Evolutionary conservation across 2,888 invertebrate genomes (phyloP), one percentile per base, ranked within the genome.

Genomic region (Spodoptera exigua): DNA sequence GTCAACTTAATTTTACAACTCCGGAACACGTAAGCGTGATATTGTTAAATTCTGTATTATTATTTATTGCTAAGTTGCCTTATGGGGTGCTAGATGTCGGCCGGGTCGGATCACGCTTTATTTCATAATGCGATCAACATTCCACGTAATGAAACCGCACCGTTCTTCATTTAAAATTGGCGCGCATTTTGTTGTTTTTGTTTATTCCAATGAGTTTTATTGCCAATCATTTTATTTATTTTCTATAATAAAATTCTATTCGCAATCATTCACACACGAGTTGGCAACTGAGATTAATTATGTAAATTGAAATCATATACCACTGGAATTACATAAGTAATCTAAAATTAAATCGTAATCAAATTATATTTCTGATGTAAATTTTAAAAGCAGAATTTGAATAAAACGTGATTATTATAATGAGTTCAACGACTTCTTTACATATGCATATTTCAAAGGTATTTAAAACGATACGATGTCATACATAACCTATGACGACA

Each of bases 1-100:
- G 82, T 84, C 80, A 83, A 84, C 82, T 82, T 87, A 84, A 87
- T 87, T 89, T 89, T 85, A 90, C 87, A 87, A 84, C 85, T 72
- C 61, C 79, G 81, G 78, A 84, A 82, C 90, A 90, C 88, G 90
- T 77, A 75, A 82, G 66, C 74, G 64, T 76, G 62, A 77, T 77
- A 70, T 77, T 70, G 75, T 76, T 77, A 67, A 77, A 72, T 67
- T 73, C 62, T 44, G 67, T 71, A 74, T 75, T 74, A 74, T 75
- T 74, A 79, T 81, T 80, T 81, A 80, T 76, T 67, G 59, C 63
- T 39, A 61, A 77, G 72, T 76, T 63, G 65, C 70, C 67, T 83
- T 82, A 83, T 80, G 63, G 78, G 76, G 82, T 81, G 85, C 79
- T 80, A 78, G 79, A 74, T 73, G 75, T 67, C 70, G 66, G 63